phyloP scores from a whole-genome alignment of 2,113 vertebrate genomes.

The Rhea pennata region DNA sequence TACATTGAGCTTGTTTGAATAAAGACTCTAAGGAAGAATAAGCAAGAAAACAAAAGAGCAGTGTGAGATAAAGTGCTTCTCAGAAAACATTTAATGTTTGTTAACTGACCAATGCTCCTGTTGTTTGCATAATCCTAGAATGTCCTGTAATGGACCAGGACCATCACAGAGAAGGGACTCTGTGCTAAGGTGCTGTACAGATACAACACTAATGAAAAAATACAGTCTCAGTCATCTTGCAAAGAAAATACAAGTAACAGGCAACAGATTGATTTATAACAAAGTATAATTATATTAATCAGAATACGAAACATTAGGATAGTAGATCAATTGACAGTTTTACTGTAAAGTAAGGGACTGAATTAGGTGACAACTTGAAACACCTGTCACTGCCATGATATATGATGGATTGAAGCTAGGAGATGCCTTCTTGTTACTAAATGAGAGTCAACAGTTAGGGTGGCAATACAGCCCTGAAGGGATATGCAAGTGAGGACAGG shows the following conservation, averaged over 20 bases:
- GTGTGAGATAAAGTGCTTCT: background rate
- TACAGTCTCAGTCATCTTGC: background rate
- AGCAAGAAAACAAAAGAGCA: background rate
- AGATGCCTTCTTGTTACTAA: background rate
- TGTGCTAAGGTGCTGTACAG: background rate
- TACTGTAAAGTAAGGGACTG: background rate
- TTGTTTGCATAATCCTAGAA: background rate
- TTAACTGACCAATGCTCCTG: background rate
- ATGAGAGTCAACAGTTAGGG: background rate
- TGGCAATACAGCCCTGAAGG: background rate
- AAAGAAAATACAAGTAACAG: background rate
- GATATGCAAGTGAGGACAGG: accelerated
- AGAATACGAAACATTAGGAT: background rate
- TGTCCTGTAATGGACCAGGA: background rate
- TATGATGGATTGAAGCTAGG: background rate
- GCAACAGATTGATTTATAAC: background rate
- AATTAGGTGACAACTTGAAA: background rate
- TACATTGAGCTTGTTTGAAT: background rate
- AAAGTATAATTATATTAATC: background rate
- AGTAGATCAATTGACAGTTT: background rate
- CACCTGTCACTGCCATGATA: background rate
- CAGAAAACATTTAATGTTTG: background rate
- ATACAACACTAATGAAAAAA: background rate
- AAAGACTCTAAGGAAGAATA: background rate
- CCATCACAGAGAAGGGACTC: background rate